Conservation (phyloP, 2,797 vertebrate genomes). For the Eremophila alpestris region DNA sequence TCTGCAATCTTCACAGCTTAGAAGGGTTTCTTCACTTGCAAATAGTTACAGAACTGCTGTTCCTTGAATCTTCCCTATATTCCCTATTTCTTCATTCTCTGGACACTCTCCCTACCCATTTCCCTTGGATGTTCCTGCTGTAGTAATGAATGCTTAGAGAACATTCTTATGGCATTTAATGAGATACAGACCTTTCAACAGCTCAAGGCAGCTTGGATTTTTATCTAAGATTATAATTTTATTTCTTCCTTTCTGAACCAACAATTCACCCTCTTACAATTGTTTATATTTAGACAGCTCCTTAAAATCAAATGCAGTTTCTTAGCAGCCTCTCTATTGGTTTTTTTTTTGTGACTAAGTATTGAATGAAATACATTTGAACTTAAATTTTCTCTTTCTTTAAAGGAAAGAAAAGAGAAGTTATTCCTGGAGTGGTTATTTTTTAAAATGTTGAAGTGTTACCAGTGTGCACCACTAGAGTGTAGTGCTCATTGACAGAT, state of each 20-base stretch:
- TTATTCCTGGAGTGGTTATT: not conserved
- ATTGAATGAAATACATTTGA: not conserved
- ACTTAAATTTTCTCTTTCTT: not conserved
- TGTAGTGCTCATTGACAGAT: slow-evolving; percentile 28
- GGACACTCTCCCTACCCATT: not conserved
- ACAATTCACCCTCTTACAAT: not conserved
- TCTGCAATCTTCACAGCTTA: not conserved
- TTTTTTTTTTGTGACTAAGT: not conserved
- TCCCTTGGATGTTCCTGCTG: not conserved
- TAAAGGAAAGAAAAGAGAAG: not conserved
- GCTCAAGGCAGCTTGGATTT: not conserved
- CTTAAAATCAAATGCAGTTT: not conserved
- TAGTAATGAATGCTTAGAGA: not conserved
- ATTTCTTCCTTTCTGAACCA: not conserved
- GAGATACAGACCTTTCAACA: not conserved
- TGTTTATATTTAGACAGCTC: not conserved
- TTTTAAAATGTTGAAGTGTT: not conserved
- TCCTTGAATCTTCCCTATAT: not conserved
- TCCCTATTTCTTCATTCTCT: not conserved
- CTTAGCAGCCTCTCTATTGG: not conserved
- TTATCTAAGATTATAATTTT: not conserved
- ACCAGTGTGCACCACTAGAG: slow-evolving; percentile 27
- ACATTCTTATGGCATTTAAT: not conserved
- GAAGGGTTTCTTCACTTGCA: not conserved
- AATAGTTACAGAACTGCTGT: not conserved